phyloP scores from a whole-genome alignment of 2,888 invertebrate genomes.

The Morinoia aosen region DNA sequence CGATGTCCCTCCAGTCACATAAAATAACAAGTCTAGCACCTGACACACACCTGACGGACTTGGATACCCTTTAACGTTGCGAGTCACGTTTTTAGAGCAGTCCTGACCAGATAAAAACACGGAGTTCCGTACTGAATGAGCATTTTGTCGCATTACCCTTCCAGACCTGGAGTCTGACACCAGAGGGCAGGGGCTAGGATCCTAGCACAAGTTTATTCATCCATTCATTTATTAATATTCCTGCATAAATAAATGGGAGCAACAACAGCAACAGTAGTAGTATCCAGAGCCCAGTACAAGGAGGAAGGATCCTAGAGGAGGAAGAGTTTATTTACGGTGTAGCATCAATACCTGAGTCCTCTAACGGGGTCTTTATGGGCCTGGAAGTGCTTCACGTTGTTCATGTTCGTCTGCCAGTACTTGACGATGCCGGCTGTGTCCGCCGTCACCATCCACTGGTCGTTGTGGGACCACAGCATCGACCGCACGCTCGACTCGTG shows the following conservation, averaged over 20 bases:
- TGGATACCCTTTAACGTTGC: neutral
- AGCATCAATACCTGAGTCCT: conserved; percentile 86
- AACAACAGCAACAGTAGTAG: too few relatives aligned
- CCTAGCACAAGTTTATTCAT: neutral
- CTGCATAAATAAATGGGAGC: too few relatives aligned
- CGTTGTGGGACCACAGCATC: conserved; percentile 99
- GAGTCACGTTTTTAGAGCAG: too few relatives aligned
- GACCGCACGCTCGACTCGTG: conserved; percentile 99
- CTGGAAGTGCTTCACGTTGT: conserved; percentile 99
- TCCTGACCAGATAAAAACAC: too few relatives aligned
- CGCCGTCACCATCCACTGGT: conserved; percentile 99
- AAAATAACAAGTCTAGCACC: neutral
- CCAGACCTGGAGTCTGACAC: too few relatives aligned
- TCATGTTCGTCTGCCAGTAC: conserved; percentile 99
- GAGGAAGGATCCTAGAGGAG: neutral
- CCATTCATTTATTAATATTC: neutral
- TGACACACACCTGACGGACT: neutral
- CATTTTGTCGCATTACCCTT: too few relatives aligned
- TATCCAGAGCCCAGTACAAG: too few relatives aligned
- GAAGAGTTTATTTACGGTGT: conserved; percentile 16
- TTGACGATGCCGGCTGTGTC: conserved; percentile 99
- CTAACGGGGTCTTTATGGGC: conserved; percentile 99
- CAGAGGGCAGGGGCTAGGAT: neutral
- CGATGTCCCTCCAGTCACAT: too few relatives aligned
- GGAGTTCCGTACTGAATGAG: too few relatives aligned